phyloP scores from a whole-genome alignment of 2,888 invertebrate genomes.

The Aphelenchoides bicaudatus region DNA sequence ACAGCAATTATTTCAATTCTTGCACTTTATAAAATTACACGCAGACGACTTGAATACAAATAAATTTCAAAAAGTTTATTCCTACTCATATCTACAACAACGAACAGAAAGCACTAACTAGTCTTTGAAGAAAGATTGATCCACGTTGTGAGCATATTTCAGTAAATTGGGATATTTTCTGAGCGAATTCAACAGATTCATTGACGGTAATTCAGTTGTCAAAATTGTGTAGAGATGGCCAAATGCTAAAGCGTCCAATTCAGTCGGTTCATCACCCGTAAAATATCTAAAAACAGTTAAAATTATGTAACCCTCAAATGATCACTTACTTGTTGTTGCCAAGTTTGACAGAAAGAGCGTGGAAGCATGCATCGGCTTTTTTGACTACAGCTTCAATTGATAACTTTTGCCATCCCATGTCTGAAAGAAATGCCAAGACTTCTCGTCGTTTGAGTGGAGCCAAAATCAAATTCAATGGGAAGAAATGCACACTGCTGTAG shows the following conservation, averaged over 20 bases:
- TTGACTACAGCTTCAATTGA: slow-evolving; percentile 63
- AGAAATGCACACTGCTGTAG: slow-evolving; percentile 84
- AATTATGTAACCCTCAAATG: too few relatives aligned
- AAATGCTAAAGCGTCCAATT: slow-evolving; percentile 86
- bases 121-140: slow-evolving; percentile 63
- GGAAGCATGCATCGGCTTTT: slow-evolving; percentile 79
- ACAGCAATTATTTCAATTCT: neutral
- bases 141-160: slow-evolving; percentile 78
- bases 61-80: slow-evolving; percentile 9
- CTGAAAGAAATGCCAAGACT: slow-evolving; percentile 71
- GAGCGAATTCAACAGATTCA: slow-evolving; percentile 76
- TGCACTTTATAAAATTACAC: neutral
- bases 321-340: slow-evolving; percentile 73
- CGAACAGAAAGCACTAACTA: too few relatives aligned
- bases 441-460: slow-evolving; percentile 72
- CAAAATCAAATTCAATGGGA: slow-evolving; percentile 81
- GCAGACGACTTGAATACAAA: neutral
- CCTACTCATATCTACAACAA: slow-evolving; percentile 6
- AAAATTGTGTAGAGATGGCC: slow-evolving; percentile 92
- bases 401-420: slow-evolving; percentile 76
- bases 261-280: slow-evolving; percentile 72
- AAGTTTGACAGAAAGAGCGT: slow-evolving; percentile 78
- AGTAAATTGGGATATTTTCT: slow-evolving; percentile 74
- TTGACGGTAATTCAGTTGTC: slow-evolving; percentile 75
- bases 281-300: too few relatives aligned